These are phyloP conservation scores for Malurus elegans DNA, from an alignment of 2,113 vertebrate species.

Conservation along the genomic window DNA sequence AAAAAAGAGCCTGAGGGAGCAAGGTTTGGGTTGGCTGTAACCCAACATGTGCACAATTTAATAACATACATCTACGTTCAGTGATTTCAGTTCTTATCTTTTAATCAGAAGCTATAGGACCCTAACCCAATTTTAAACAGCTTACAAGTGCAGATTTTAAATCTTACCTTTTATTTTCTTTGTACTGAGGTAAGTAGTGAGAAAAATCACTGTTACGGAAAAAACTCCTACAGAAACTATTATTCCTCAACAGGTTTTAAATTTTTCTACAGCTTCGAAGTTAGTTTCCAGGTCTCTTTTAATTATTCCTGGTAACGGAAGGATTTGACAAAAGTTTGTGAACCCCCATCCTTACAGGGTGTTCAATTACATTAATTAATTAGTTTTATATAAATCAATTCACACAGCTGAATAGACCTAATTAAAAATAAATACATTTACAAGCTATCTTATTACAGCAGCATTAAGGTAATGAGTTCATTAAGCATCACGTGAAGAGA, in stretches of 20 bases:
- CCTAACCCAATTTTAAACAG: slow-evolving; percentile 54
- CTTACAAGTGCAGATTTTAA: slow-evolving; percentile 71
- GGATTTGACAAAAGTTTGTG: slow-evolving; percentile 49
- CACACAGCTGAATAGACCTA: slow-evolving; percentile 1
- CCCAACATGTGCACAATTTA: slow-evolving; percentile 32
- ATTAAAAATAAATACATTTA: slow-evolving; percentile 60
- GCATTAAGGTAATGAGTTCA: slow-evolving; percentile 50
- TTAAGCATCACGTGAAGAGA: neutral
- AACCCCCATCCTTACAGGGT: neutral
- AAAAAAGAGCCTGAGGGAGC: neutral
- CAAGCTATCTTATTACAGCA: slow-evolving; percentile 32
- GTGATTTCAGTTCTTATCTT: slow-evolving; percentile 66
- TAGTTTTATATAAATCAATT: slow-evolving; percentile 35
- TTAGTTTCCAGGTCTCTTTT: slow-evolving; percentile 55
- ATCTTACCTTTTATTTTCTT: slow-evolving; percentile 67
- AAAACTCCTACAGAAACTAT: slow-evolving; percentile 30
- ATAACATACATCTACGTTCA: slow-evolving; percentile 62
- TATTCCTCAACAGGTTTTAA: slow-evolving; percentile 49
- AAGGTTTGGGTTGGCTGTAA: slow-evolving; percentile 41
- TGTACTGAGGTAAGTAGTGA: slow-evolving; percentile 51
- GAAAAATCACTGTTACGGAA: slow-evolving; percentile 32
- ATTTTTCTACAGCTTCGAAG: slow-evolving; percentile 49
- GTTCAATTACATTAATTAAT: slow-evolving; percentile 57
- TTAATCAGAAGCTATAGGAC: slow-evolving; percentile 61
- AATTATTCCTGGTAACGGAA: slow-evolving; percentile 55